phyloP scores from a whole-genome alignment of 2,797 vertebrate genomes.

The Euthynnus affinis region DNA sequence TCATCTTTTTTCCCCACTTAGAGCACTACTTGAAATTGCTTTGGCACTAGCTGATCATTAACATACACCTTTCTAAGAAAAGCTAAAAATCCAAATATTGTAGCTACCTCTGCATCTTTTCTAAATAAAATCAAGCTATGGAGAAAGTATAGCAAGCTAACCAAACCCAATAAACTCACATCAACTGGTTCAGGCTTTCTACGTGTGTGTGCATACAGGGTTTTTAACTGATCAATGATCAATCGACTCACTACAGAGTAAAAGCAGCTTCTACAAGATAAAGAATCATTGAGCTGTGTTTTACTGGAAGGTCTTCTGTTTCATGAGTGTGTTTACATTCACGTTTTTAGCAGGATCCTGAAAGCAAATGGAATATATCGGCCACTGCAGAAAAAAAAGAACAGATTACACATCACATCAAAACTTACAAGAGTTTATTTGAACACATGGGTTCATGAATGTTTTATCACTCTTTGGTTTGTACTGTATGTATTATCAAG shows the following conservation, averaged over 20 bases:
- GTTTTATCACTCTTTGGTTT: slow-evolving; percentile 21
- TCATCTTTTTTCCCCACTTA: background rate
- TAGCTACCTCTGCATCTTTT: background rate
- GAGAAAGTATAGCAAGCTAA: background rate
- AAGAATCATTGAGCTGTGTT: slow-evolving; percentile 22
- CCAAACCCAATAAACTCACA: background rate
- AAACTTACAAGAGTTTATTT: background rate
- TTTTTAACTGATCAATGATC: slow-evolving; percentile 51
- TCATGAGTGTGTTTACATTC: slow-evolving; percentile 1
- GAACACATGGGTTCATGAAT: background rate
- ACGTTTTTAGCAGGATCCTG: background rate
- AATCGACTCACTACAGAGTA: slow-evolving; percentile 20
- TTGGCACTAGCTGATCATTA: no score
- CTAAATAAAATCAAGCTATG: background rate
- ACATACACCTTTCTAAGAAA: slow-evolving; percentile 1
- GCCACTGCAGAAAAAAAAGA: background rate
- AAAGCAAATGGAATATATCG: background rate
- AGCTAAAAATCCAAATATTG: background rate
- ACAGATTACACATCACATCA: background rate
- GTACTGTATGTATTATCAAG: background rate
- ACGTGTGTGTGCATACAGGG: background rate
- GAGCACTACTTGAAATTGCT: background rate
- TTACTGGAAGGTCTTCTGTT: slow-evolving; percentile 25
- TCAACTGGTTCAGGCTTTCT: slow-evolving; percentile 9
- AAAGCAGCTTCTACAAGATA: slow-evolving; percentile 26